Percentiles rank a stretch among this genome's conserved stretches.
These are phyloP conservation scores for Hermetia illucens DNA, from an alignment of 1,140 invertebrate genomes.

Conservation along the genomic window DNA sequence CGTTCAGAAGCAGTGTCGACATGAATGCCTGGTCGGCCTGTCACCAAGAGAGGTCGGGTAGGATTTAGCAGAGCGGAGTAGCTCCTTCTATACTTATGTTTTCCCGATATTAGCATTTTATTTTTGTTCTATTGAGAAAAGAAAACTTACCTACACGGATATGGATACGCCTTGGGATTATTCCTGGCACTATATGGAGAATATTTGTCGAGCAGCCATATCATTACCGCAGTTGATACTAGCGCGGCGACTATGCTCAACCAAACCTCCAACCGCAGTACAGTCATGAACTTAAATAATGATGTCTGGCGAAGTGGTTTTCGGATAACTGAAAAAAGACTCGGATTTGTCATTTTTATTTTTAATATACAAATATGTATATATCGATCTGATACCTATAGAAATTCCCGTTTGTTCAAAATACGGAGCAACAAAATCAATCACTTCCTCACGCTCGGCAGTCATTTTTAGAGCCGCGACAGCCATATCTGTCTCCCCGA, in stretches of 20 bases:
- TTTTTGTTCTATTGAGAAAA: too few species aligned
- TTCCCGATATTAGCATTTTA: too few species aligned
- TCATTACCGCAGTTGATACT: slow-evolving; percentile 68
- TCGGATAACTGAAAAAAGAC: slow-evolving; percentile 52
- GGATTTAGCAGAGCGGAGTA: too few species aligned
- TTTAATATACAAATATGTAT: slow-evolving; percentile 1
- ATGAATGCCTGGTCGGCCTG: too few species aligned
- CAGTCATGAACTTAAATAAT: slow-evolving; percentile 87
- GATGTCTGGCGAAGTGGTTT: slow-evolving; percentile 71
- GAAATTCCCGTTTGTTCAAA: slow-evolving; percentile 80
- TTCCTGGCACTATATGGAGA: slow-evolving; percentile 79
- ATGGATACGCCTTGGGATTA: slow-evolving; percentile 65
- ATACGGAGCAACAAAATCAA: slow-evolving; percentile 85
- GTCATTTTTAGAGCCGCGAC: slow-evolving; percentile 83
- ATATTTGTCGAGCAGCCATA: slow-evolving; percentile 79
- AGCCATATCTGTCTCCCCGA: slow-evolving; percentile 74
- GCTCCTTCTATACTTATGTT: too few species aligned
- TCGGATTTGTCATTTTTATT: slow-evolving; percentile 2
- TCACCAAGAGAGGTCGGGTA: too few species aligned
- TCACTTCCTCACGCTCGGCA: slow-evolving; percentile 80
- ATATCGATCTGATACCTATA: slow-evolving; percentile 43
- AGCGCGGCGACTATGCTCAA: slow-evolving; percentile 71
- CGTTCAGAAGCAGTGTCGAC: too few species aligned
- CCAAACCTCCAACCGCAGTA: slow-evolving; percentile 75
- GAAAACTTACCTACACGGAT: slow-evolving; percentile 62